Evolutionary conservation across 1,140 invertebrate species (phyloP).

Genomic region (Penaeus vannamei): DNA sequence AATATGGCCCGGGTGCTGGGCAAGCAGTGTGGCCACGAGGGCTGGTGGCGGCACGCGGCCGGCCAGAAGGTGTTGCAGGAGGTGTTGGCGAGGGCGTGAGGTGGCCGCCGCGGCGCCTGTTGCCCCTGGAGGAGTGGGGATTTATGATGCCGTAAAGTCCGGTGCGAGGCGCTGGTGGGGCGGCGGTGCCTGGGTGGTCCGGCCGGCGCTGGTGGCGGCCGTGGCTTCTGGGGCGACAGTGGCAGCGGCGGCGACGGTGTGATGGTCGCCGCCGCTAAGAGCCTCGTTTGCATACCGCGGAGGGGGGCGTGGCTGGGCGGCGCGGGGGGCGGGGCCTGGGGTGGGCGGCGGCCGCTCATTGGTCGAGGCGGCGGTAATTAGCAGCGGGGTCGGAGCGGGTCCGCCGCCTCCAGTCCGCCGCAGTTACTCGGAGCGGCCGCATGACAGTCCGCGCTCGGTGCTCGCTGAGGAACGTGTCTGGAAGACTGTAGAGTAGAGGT

Average conservation of each 20-base stretch:
- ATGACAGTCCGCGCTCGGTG: constrained; percentile 62
- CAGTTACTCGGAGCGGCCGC: constrained; percentile 59
- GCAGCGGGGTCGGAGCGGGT: constrained; percentile 65
- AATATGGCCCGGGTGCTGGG: background rate
- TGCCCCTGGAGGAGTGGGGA: constrained; percentile 61
- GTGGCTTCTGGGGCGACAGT: constrained; percentile 63
- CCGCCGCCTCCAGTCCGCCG: constrained; percentile 66
- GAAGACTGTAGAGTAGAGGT: constrained; percentile 61
- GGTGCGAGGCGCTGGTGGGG: constrained; percentile 32
- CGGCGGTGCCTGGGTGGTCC: constrained; percentile 3
- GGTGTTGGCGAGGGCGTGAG: constrained; percentile 53
- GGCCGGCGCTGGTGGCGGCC: constrained; percentile 51
- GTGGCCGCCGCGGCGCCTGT: constrained; percentile 57
- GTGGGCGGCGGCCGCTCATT: constrained; percentile 55
- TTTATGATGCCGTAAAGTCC: constrained; percentile 63
- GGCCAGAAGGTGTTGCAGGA: constrained; percentile 45
- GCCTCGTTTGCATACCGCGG: constrained; percentile 65
- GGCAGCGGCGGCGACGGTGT: constrained; percentile 64
- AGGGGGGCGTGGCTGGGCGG: constrained; percentile 63
- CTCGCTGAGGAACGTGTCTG: constrained; percentile 63
- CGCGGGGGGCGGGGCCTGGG: constrained; percentile 52
- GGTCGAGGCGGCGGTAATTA: constrained; percentile 64
- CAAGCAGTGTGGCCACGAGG: constrained; percentile 19
- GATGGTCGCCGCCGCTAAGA: constrained; percentile 65
- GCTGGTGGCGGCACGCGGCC: constrained; percentile 13